phyloP scores from a whole-genome alignment of 2,113 vertebrate species.

The Poeciliopsis turrubarensis region DNA sequence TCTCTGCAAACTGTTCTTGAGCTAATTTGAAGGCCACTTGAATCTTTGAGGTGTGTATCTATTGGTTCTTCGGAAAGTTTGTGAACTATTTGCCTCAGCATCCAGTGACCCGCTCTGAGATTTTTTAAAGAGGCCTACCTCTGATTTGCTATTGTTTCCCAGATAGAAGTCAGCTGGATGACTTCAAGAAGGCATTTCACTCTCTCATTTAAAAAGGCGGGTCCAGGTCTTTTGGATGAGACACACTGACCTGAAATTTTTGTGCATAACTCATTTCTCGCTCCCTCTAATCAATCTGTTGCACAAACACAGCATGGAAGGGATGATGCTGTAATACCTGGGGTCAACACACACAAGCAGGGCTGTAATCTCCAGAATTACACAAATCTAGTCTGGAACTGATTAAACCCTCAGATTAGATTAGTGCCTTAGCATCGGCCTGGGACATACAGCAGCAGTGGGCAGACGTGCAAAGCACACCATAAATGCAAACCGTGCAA shows the following conservation, averaged over 20 bases:
- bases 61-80: no score
- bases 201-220: no score
- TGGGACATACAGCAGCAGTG: conserved; percentile 23
- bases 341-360: conserved; percentile 59
- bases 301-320: conserved; percentile 49
- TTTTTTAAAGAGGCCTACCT: no score
- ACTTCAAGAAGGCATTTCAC: no score
- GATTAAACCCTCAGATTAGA: conserved; percentile 78
- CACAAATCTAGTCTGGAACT: conserved; percentile 76
- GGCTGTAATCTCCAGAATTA: conserved; percentile 74
- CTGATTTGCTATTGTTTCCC: no score
- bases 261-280: conserved; percentile 2
- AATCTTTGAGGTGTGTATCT: no score
- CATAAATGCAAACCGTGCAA: conserved; percentile 6
- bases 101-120: no score
- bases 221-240: not conserved
- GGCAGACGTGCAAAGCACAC: conserved; percentile 23
- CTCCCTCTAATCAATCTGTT: conserved; percentile 39
- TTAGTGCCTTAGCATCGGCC: conserved; percentile 62
- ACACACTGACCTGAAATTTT: conserved; percentile 5
- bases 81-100: no score
- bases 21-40: no score
- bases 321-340: conserved; percentile 66
- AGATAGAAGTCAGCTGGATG: no score
- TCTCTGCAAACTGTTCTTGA: no score